Base-by-base conservation (phyloP, 2,888 invertebrate genomes). In the Plebejus argus region DNA sequence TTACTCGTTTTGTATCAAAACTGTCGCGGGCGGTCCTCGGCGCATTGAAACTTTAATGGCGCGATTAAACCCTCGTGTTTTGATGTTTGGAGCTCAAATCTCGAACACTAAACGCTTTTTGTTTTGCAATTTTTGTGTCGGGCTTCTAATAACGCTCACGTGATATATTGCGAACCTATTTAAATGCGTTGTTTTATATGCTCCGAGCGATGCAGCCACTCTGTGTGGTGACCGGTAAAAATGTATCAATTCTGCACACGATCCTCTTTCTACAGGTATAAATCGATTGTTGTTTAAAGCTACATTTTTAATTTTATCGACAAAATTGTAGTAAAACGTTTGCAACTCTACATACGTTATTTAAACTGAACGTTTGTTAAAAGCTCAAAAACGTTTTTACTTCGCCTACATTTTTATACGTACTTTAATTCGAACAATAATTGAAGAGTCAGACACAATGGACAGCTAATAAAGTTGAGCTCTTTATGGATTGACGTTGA, bases 1-100 rank as follows among this genome's bases (percentile, higher is more conserved):
- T 84, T 84, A 84, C 82, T 81, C 79, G 83, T 87, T 87, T 86
- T 83, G 80, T 82, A 83, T 83, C 83, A 86, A 86, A 88, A 85
- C 87, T 84, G 89, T 85, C 86, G 86, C 84, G 83, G 80, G 82
- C 83, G 78, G 80, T 80, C 81, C 81, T 80, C 82, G 82, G 83
- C 83, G 83, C 79, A 80, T 82, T 83, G 83, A 82, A 82, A 82
- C 80, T 79, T 76, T 81, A 81, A 82, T 82, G 82, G 80, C 70
- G 72, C 76, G 78, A 80, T 72, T 74, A 77, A 71, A 66, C 70
- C 61, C 77, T 49, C 72, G 49, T 56, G 53, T 76, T 75, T 77
- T 79, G 49, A 76, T 66, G 74, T 78, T 78, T 75, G 74, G 28
- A 53, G 53, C 58, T 53, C 28, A 49, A 53, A 74, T 74, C 45